Evolutionary conservation across 2,888 invertebrate genomes (phyloP), one percentile per base, ranked within the genome.

Genomic region (Protodeltote pygarga): DNA sequence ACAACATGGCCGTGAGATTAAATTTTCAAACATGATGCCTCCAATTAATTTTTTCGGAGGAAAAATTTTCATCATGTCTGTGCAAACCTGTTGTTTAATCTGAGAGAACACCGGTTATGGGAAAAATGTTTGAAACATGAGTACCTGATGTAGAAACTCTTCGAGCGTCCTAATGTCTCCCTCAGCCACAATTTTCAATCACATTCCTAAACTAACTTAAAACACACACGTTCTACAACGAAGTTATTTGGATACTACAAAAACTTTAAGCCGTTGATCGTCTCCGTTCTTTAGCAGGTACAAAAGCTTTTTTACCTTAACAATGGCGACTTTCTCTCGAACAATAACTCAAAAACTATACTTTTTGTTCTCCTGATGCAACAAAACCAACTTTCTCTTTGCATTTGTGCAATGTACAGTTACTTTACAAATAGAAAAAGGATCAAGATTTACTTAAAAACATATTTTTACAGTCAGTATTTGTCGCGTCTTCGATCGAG

Each of bases 251-350:
- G 72, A 80, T 79, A 89, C 89, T 89, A 89, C 87, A 84, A 87
- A 87, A 83, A 63, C 72, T 71, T 75, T 69, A 78, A 82, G 74
- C 82, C 82, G 80, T 83, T 82, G 40, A 55, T 78, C 73, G 74
- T n/a, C 52, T 66, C 67, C 69, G 68, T 79, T 79, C 77, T 79
- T 86, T 79, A 71, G 77, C 83, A 85, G 80, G 79, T 82, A 88
- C 75, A 79, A 85, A 77, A 72, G 72, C 64, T 81, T 84, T 86
- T 86, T 83, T 81, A 78, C 62, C 76, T 70, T 67, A 79, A 84
- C 84, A 83, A 83, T 79, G 69, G 79, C 75, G 73, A 85, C 90
- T 90, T 88, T 90, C 91, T 85, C 87, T 70, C 61, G 66, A 75
- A 83, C 83, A 85, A 85, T 84, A 80, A 78, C 73, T 78, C 77